Evolutionary conservation across 2,888 invertebrate genomes (phyloP).

Genomic region (Ramazzottius varieornatus): DNA sequence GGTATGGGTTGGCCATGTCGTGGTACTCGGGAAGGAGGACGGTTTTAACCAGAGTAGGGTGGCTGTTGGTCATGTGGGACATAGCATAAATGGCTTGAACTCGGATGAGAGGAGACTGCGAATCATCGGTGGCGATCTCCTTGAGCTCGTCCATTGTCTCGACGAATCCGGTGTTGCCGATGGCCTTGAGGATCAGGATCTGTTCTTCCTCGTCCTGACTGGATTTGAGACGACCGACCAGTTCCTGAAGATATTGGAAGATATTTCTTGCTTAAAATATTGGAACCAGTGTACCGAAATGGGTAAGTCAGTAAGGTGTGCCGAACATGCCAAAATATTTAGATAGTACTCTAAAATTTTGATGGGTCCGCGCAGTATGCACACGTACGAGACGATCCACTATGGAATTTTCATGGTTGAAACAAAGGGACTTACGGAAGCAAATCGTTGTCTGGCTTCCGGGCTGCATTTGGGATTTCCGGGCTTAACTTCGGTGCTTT

Average conservation of each 20-base stretch:
- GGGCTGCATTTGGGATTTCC: not conserved
- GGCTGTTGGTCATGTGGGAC: not conserved
- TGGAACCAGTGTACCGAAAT: not conserved
- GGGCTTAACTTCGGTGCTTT: not conserved
- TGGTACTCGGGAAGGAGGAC: not conserved
- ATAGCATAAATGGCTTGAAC: not conserved
- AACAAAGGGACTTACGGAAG: not conserved
- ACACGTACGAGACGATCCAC: too few relatives aligned
- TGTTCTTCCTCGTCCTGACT: not conserved
- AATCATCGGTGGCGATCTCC: not conserved
- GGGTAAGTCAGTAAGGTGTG: not conserved
- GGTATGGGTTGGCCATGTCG: not conserved
- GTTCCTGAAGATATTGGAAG: not conserved
- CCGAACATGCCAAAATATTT: too few relatives aligned
- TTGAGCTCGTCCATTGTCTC: not conserved
- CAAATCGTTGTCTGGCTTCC: not conserved
- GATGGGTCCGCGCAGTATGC: too few relatives aligned
- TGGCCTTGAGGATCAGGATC: not conserved
- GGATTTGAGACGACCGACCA: not conserved
- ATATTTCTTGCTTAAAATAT: not conserved
- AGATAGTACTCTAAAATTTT: too few relatives aligned
- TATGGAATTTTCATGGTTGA: not conserved
- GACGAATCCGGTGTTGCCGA: constrained; percentile 3
- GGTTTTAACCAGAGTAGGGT: not conserved
- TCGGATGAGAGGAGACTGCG: not conserved